Base-by-base conservation (phyloP, 1,140 invertebrate species). In the Orius insidiosus region DNA sequence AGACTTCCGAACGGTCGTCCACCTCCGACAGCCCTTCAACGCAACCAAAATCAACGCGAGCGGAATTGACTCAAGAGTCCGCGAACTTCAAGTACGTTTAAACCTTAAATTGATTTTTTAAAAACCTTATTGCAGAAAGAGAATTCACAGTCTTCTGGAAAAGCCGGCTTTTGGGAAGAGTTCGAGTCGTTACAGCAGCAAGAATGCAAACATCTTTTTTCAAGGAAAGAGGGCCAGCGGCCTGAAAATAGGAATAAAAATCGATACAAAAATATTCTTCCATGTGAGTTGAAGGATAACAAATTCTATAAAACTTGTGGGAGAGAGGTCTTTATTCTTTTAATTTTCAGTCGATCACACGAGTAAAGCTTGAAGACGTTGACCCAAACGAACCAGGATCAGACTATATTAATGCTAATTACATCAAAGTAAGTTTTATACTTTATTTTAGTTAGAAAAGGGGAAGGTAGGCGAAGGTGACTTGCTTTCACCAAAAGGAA, bases 341-440 rank as follows among this genome's bases (percentile, higher is more conserved):
- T 54, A 56, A 54, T 53, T 66, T 68, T 34, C 60, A 88, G 84
- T 96, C 70, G 94, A 98, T 65, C 85, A 96, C 58, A 96, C 72
- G 93, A 52, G 90, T 98, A 1, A 76, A 85, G 54, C 63, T 98
- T 45, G 75, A 74, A 59, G 85, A 93, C 63, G 78, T 80, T 11
- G 88, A 93, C 57, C 67, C 73, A 5, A 77, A 74, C 59, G 72
- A 69, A 47, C 64, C 76, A 41, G 83, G 85, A 42, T 70, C 85
- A 10, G 94, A 98, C 66, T 99, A 98, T 59, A 95, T 99, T 44
- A 98, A 99, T 69, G 95, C 93, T n/a, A 99, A 98, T 67, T 84
- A 86, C 58, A 97, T 98, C 56, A 76, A 72, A 43, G 53, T 54
- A 45, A 46, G 34, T n/a, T 7, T n/a, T n/a, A n/a, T n/a, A n/a